Base-by-base conservation (phyloP, 92 coral and sea anemone species). In the Porites divaricata region DNA sequence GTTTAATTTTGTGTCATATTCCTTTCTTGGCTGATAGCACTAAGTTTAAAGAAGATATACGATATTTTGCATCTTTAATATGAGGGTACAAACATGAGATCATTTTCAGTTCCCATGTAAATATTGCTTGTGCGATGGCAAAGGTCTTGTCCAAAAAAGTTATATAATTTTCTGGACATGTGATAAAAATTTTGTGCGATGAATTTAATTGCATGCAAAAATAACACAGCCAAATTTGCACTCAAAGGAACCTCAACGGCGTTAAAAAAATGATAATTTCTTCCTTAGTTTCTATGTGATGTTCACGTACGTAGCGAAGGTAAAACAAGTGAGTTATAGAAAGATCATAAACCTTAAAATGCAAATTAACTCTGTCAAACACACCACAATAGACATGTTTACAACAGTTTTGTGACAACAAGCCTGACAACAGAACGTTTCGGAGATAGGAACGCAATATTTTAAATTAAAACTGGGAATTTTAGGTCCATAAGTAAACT, bases 401-500 rank as follows among this genome's bases (percentile, higher is more conserved):
- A 80, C 85, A 28, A 14, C 20, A n/a, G 28, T 57, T 70, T 80
- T 69, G 22, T 69, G 56, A 76, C 85, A 80, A 69, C 85, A 59
- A 50, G 35, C 28, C 50, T 45, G 67, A 11, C 26, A 67, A 69
- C 57, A 53, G 50, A 53, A 41, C 54, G 53, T 69, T 10, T 1
- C 2, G 67, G 1, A 23, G 50, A 12, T 11, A 11, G 48, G 57
- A 54, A 80, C 26, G 62, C 23, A 4, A 50, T 59, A 11, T 57
- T 1, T 11, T 57, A 53, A 49, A 11, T 64, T 14, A 69, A 17
- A 56, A 51, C 25, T 20, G 8, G 16, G 41, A 49, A 8, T 6
- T 67, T 69, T 69, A 16, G 24, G 65, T 54, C 56, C 17, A 74
- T 48, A 67, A 24, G 17, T 51, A 26, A 26, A 28, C 8, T 11